Evolutionary conservation across 2,113 vertebrate genomes (phyloP).

Genomic region (Misgurnus anguillicaudatus): DNA sequence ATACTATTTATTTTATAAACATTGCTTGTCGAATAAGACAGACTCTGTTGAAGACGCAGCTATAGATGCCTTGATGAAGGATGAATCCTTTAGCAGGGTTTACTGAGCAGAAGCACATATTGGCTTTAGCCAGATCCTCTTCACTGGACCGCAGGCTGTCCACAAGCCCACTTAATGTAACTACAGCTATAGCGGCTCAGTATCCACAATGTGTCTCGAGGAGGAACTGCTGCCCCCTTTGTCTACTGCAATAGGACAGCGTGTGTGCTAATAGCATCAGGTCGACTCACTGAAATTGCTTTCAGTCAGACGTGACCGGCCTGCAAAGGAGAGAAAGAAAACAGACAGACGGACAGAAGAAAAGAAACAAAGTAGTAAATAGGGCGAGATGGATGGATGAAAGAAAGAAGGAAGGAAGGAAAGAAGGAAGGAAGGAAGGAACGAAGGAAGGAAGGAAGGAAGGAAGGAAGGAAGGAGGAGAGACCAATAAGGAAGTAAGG

Average conservation of each 20-base stretch:
- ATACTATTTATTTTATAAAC: neutral
- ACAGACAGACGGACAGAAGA: neutral
- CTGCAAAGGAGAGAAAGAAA: constrained; percentile 59
- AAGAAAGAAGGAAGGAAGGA: neutral
- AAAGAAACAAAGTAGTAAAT: neutral
- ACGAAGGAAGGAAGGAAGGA: neutral
- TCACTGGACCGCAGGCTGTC: neutral
- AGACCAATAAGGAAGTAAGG: constrained; percentile 61
- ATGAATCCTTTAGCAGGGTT: neutral
- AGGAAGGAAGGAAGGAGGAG: constrained; percentile 61
- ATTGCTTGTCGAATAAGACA: neutral
- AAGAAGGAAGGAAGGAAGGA: constrained; percentile 60
- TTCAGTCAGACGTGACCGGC: constrained; percentile 68
- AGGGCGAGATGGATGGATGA: neutral
- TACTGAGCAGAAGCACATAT: neutral
- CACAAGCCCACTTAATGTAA: neutral
- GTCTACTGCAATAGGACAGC: constrained; percentile 64
- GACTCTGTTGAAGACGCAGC: neutral
- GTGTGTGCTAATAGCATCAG: constrained; percentile 67
- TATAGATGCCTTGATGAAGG: neutral
- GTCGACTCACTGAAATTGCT: constrained; percentile 76
- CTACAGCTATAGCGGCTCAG: neutral
- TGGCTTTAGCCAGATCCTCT: neutral
- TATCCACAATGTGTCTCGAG: constrained; percentile 43
- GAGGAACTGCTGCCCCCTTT: constrained; percentile 53